phyloP scores from a whole-genome alignment of 2,888 invertebrate species.

The Stictocephala bisonia region DNA sequence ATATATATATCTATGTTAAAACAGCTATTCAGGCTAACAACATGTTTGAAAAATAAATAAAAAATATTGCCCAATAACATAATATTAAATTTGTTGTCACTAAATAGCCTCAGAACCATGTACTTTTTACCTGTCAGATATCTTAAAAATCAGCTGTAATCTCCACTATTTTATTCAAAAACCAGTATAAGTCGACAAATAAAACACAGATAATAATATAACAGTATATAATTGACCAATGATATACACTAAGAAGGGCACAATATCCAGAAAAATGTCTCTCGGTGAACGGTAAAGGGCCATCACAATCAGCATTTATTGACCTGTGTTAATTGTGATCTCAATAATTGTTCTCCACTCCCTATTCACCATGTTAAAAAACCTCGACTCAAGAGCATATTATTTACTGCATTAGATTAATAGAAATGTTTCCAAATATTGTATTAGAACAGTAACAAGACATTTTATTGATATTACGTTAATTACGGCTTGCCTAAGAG shows the following conservation, averaged over 20 bases:
- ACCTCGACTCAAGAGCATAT: no score
- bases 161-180: background rate
- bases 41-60: no score
- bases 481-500: slow-evolving; percentile 60
- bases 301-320: slow-evolving; percentile 57
- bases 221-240: background rate
- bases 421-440: no score
- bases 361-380: no score
- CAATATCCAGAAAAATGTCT: background rate
- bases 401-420: no score
- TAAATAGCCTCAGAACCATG: no score
- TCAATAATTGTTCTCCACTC: slow-evolving; percentile 52
- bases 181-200: background rate
- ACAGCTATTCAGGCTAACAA: no score
- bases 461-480: slow-evolving; percentile 46
- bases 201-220: background rate
- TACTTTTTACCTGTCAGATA: no score
- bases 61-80: no score
- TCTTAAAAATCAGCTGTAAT: slow-evolving; percentile 25
- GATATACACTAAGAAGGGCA: background rate
- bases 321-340: slow-evolving; percentile 59
- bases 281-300: slow-evolving; percentile 43
- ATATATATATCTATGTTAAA: no score
- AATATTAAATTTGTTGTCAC: no score
- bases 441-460: background rate